Percentiles rank a stretch among this genome's conserved stretches.
phyloP scores from a whole-genome alignment of 2,113 vertebrate genomes.

The Chunga burmeisteri region DNA sequence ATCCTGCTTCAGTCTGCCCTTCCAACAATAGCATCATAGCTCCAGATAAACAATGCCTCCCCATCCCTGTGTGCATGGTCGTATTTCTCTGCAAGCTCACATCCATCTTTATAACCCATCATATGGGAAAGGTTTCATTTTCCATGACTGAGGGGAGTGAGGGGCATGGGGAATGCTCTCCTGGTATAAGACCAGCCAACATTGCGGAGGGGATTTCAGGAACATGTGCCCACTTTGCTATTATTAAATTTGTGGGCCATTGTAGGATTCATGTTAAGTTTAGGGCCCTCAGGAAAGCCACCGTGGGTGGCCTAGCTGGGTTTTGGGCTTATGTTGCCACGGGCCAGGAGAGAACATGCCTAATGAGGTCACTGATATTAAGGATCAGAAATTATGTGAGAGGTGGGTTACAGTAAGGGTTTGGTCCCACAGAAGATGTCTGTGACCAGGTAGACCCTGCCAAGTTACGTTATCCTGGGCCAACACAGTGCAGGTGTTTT shows the following conservation, averaged over 20 bases:
- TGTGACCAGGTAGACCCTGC: neutral
- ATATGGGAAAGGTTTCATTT: neutral
- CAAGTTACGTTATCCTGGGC: neutral
- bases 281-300: neutral
- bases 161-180: neutral
- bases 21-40: neutral
- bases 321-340: neutral
- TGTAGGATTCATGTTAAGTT: neutral
- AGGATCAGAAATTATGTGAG: neutral
- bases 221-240: neutral
- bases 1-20: conserved; percentile 12
- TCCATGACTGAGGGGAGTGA: neutral
- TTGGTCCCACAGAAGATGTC: neutral
- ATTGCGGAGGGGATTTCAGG: neutral
- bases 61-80: neutral
- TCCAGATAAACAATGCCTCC: neutral
- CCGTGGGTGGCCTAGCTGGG: neutral
- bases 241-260: neutral
- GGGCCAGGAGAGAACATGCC: neutral
- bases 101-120: neutral
- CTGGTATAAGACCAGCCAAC: neutral
- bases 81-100: neutral
- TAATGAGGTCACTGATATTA: neutral
- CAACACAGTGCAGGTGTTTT: neutral
- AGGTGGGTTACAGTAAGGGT: neutral